Evolutionary conservation across 2,113 vertebrate species (phyloP).

Genomic region (Xiphophorus couchianus): DNA sequence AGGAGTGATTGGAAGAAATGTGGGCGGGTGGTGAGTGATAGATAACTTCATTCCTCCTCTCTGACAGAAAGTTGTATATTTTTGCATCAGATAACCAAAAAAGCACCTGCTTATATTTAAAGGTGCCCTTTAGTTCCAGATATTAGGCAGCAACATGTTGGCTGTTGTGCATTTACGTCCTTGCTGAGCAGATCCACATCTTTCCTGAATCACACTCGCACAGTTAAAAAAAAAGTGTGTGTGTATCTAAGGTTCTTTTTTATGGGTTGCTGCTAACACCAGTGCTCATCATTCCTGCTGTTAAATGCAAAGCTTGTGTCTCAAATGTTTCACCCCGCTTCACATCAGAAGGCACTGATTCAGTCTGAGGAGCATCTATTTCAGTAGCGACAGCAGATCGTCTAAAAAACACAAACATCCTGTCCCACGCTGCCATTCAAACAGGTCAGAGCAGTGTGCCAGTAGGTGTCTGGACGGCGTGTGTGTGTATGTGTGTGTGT

Average conservation of each 20-base stretch:
- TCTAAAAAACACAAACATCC: constrained; percentile 44
- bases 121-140: constrained; percentile 7
- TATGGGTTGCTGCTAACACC: constrained; percentile 6
- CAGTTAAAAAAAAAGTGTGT: background rate
- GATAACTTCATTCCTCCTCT: constrained; percentile 57
- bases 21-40: constrained; percentile 32
- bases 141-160: constrained; percentile 16
- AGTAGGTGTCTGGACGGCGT: constrained; percentile 9
- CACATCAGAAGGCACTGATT: constrained; percentile 11
- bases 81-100: constrained; percentile 43
- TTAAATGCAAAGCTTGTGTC: constrained; percentile 14
- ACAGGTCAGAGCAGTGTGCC: constrained; percentile 33
- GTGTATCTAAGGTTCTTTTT: background rate
- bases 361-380: constrained; percentile 28
- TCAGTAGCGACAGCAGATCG: constrained; percentile 46
- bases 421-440: constrained; percentile 25
- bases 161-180: constrained; percentile 27
- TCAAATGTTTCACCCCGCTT: constrained; percentile 4
- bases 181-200: constrained; percentile 14
- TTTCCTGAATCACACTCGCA: constrained; percentile 3
- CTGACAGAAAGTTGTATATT: constrained; percentile 46
- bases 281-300: constrained; percentile 6
- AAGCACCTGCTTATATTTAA: constrained; percentile 26
- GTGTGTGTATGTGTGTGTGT: constrained; percentile 10
- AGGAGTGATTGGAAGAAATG: constrained; percentile 42